phyloP scores from a whole-genome alignment of 2,113 vertebrate species.

The Hoplias malabaricus region DNA sequence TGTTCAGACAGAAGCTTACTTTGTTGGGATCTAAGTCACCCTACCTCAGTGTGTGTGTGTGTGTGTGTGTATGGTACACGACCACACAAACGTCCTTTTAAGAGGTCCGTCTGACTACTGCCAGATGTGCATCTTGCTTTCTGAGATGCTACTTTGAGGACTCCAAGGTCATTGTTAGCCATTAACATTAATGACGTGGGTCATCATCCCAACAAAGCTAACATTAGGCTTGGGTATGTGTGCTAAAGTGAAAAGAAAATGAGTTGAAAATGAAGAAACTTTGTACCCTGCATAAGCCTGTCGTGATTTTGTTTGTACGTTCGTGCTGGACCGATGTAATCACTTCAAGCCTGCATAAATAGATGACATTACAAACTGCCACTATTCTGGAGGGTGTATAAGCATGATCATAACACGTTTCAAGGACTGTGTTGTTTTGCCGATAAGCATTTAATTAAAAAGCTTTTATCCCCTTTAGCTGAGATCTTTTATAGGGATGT shows the following conservation, averaged over 20 bases:
- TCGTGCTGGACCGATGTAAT: not conserved
- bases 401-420: not conserved
- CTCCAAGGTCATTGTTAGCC: slow-evolving; percentile 1
- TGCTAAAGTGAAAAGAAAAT: not conserved
- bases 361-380: slow-evolving; percentile 4
- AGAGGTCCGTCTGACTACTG: slow-evolving; percentile 31
- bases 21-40: not conserved
- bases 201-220: slow-evolving; percentile 10
- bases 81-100: slow-evolving; percentile 18
- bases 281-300: not conserved
- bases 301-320: not conserved
- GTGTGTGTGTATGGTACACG: slow-evolving; percentile 13
- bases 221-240: slow-evolving; percentile 23
- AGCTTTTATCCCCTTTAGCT: slow-evolving; percentile 4
- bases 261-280: not conserved
- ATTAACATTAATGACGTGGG: slow-evolving; percentile 33
- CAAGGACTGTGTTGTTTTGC: not conserved
- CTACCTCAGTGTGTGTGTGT: not conserved
- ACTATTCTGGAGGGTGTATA: not conserved
- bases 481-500: slow-evolving; percentile 8
- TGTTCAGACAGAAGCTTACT: slow-evolving; percentile 39
- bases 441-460: slow-evolving; percentile 26
- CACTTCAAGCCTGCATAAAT: not conserved
- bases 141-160: slow-evolving; percentile 7
- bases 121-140: slow-evolving; percentile 40